These are phyloP conservation scores for Adoxophyes honmai DNA, from an alignment of 1,140 invertebrate species.

Conservation along the genomic window DNA sequence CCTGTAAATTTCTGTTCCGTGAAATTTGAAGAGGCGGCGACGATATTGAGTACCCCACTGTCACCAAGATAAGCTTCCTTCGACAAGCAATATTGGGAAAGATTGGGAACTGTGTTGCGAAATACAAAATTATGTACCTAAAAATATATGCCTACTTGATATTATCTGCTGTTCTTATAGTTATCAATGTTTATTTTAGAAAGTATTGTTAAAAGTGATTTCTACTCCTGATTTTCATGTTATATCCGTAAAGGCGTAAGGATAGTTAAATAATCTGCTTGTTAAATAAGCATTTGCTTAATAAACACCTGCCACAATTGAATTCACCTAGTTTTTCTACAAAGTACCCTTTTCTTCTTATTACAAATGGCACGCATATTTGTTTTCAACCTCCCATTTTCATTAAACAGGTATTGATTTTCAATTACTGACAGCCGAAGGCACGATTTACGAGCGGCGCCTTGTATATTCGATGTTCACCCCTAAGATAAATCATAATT, in stretches of 20 bases:
- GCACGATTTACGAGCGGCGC: not conserved
- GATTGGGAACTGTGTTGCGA: not conserved
- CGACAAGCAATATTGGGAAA: not conserved
- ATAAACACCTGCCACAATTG: too few species aligned
- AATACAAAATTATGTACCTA: too few species aligned
- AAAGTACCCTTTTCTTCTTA: not conserved
- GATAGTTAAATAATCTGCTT: too few species aligned
- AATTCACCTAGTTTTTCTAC: too few species aligned
- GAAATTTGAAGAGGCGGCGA: not conserved
- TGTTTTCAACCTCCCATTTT: slow-evolving; percentile 7
- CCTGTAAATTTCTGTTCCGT: slow-evolving; percentile 12
- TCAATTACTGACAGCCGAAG: slow-evolving; percentile 6
- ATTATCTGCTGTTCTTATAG: too few species aligned
- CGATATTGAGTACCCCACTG: slow-evolving; percentile 1
- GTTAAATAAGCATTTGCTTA: too few species aligned
- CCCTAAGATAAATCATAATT: slow-evolving; percentile 3
- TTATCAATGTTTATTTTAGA: too few species aligned
- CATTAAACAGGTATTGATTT: slow-evolving; percentile 10
- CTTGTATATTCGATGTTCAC: slow-evolving; percentile 2
- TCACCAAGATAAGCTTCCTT: not conserved
- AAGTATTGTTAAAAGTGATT: too few species aligned
- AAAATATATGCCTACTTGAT: too few species aligned
- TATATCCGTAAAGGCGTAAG: too few species aligned
- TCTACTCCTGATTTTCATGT: too few species aligned
- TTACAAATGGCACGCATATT: slow-evolving; percentile 5